phyloP scores from a whole-genome alignment of 2,888 invertebrate species.

The Thymelicus lineola region DNA sequence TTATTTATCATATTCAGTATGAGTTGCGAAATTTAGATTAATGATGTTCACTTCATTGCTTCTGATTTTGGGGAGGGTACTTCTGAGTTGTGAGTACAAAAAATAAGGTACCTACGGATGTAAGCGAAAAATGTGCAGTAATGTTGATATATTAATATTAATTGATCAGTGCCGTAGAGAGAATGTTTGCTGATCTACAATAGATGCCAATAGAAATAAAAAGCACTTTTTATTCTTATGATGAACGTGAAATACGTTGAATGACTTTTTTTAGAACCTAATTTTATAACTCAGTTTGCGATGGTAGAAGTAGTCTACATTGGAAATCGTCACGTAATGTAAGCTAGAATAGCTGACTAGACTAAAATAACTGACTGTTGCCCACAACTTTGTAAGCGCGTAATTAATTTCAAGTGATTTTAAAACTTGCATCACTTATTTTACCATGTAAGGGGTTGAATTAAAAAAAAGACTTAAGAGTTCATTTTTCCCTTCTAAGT shows the following conservation, averaged over 20 bases:
- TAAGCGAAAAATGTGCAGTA: conserved; percentile 21
- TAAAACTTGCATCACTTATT: too few species aligned
- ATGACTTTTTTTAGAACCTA: not conserved
- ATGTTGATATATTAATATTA: conserved; percentile 34
- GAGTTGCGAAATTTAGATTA: conserved; percentile 65
- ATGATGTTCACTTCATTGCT: conserved; percentile 53
- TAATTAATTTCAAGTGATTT: too few species aligned
- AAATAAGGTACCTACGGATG: conserved; percentile 18
- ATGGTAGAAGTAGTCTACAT: too few species aligned
- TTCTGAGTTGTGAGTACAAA: conserved; percentile 18
- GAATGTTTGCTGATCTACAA: conserved; percentile 12
- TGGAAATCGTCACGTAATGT: too few species aligned
- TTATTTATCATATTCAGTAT: conserved; percentile 45
- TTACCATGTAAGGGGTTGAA: too few species aligned
- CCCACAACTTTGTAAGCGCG: too few species aligned
- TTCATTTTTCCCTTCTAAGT: too few species aligned
- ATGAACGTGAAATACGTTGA: not conserved
- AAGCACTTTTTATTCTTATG: not conserved
- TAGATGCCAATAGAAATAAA: conserved; percentile 1
- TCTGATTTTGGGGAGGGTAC: conserved; percentile 31
- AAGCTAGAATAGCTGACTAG: too few species aligned
- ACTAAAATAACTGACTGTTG: too few species aligned
- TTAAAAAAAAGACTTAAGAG: too few species aligned
- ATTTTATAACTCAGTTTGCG: too few species aligned
- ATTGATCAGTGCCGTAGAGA: conserved; percentile 2